phyloP scores from a whole-genome alignment of 2,797 vertebrate species.

The Myoxocephalus aenaeus region DNA sequence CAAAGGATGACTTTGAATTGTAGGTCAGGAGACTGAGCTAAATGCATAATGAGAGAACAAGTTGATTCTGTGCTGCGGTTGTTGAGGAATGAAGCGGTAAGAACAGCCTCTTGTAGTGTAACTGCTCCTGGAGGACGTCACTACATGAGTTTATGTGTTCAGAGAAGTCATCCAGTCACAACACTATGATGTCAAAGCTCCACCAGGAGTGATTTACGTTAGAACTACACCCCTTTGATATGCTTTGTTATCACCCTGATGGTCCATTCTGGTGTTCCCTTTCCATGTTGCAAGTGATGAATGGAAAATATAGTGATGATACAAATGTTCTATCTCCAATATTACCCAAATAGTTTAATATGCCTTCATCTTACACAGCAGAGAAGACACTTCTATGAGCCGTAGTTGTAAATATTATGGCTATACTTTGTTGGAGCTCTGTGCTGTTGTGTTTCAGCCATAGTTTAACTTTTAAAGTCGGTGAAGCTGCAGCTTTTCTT shows the following conservation, averaged over 20 bases:
- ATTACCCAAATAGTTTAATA: neutral
- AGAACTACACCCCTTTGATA: neutral
- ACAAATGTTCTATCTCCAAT: neutral
- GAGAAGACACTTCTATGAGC: neutral
- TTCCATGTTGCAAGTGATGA: neutral
- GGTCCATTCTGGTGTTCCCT: neutral
- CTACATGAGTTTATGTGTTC: slow-evolving; percentile 6
- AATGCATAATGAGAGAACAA: slow-evolving; percentile 31
- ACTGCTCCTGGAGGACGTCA: slow-evolving; percentile 9
- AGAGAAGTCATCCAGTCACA: neutral
- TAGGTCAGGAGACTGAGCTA: slow-evolving; percentile 31
- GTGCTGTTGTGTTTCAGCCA: neutral
- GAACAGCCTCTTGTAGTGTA: neutral
- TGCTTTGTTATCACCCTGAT: neutral
- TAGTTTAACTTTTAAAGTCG: neutral
- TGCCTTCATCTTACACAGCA: neutral
- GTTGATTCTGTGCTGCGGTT: neutral
- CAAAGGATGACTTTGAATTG: slow-evolving; percentile 40
- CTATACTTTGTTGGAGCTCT: neutral
- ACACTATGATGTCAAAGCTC: neutral
- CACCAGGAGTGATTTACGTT: neutral
- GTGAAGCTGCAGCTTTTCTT: neutral
- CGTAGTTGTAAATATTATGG: neutral
- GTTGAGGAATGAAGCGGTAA: neutral
- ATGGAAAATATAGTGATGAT: neutral